Base-by-base conservation (phyloP, 2,113 vertebrate genomes). In the Eublepharis macularius region DNA sequence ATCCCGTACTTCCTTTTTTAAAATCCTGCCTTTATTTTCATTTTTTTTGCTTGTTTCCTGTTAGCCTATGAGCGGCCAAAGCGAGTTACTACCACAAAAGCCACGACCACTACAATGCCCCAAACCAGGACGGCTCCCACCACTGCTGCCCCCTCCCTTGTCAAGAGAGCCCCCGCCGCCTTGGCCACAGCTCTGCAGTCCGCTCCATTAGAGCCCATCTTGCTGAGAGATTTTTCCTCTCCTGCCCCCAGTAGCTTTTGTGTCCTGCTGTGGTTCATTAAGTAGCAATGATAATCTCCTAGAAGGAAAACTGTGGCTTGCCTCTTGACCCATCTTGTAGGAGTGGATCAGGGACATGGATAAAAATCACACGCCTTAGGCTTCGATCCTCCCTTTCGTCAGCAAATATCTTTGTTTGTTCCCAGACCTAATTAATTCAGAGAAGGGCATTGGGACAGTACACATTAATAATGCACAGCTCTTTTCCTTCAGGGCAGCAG, bases 21-120 rank as follows among this genome's bases (percentile, higher is more conserved):
- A 77, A 63, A 47, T 17, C 77, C 89, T 78, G 26, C 85, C 76
- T 47, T 82, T 70, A 84, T 66, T 66, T 82, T 26, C 88, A 85
- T 94, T 92, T 24, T 63, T 63, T 13, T 83, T 93, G 86, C 93
- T 90, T 88, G 34, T 94, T 84, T 91, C 90, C 88, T 81, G 49
- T 43, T 73, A 95, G 96, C 72, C 0, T 72, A 81, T 0, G 45
- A 89, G 86, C 88, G 91, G 74, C 90, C 94, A 12, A 86, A 17
- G 90, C 87, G 90, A 43, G 87, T 34, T 24, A 89, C 80, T 24
- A 72, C 82, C 0, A 7, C 92, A 24, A 92, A 90, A 90, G 54
- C 47, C 6, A 76, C 90, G 6, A n/a, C 68, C 41, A 74, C 88
- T 6, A 32, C 86, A 26, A 70, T 32, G 12, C 66, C 84, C 21